Conservation (phyloP, 2,888 invertebrate genomes). For the Tiphia femorata region DNA sequence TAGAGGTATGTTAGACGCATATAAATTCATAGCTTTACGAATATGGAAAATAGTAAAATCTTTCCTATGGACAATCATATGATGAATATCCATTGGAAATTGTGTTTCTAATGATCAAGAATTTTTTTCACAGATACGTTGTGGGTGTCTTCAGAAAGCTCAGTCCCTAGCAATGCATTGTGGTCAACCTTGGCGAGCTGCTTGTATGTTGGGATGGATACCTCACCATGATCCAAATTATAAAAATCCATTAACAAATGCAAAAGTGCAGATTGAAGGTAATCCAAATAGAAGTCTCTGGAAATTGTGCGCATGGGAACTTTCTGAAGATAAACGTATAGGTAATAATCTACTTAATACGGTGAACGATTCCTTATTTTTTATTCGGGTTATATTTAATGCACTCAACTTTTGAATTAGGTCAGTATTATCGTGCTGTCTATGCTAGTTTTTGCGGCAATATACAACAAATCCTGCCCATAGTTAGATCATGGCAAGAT, state of each 20-base stretch:
- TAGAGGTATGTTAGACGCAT: constrained; percentile 54
- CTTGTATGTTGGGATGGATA: constrained; percentile 91
- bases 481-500: constrained; percentile 90
- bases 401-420: constrained; percentile 28
- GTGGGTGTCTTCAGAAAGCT: constrained; percentile 88
- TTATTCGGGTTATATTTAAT: neutral
- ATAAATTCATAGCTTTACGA: neutral
- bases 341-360: constrained; percentile 42
- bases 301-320: constrained; percentile 80
- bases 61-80: too few species aligned
- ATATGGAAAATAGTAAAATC: neutral
- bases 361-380: neutral
- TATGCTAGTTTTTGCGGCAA: constrained; percentile 81
- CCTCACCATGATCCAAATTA: constrained; percentile 89
- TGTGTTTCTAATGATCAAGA: neutral
- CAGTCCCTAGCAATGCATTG: constrained; percentile 85
- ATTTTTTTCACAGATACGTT: constrained; percentile 80
- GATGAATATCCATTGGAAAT: neutral
- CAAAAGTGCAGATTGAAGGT: constrained; percentile 78
- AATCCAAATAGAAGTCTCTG: constrained; percentile 86
- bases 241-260: constrained; percentile 52
- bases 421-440: constrained; percentile 62
- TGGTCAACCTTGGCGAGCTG: constrained; percentile 94
- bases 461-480: constrained; percentile 80
- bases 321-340: constrained; percentile 62